Evolutionary conservation across 2,888 invertebrate species (phyloP).

Genomic region (Cephus pygmeus): DNA sequence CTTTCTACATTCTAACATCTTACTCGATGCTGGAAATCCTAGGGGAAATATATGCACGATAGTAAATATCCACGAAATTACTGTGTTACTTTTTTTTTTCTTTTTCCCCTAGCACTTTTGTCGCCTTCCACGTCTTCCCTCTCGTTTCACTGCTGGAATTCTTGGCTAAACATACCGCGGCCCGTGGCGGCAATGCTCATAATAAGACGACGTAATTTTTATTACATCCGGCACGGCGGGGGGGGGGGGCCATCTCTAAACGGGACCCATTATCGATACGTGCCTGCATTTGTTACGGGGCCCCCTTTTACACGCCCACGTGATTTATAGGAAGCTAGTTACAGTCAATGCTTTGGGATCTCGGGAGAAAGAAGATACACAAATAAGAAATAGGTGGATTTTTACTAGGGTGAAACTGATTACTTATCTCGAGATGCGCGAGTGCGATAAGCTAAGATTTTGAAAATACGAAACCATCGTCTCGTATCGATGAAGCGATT

Average conservation of each 20-base stretch:
- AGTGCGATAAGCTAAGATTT: background rate
- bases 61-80: background rate
- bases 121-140: background rate
- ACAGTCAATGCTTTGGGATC: background rate
- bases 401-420: background rate
- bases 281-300: constrained; percentile 29
- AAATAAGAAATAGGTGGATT: background rate
- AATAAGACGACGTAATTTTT: constrained; percentile 2
- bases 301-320: background rate
- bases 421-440: background rate
- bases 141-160: background rate
- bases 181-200: background rate
- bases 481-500: background rate
- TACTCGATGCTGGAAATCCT: background rate
- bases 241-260: background rate
- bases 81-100: background rate
- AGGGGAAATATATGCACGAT: background rate
- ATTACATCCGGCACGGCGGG: constrained; percentile 3
- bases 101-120: background rate
- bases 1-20: background rate
- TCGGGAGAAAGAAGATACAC: background rate
- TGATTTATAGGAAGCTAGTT: background rate
- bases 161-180: background rate
- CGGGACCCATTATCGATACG: constrained; percentile 27
- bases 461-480: background rate